phyloP scores from a whole-genome alignment of 2,797 vertebrate species.

The Chanos chanos region DNA sequence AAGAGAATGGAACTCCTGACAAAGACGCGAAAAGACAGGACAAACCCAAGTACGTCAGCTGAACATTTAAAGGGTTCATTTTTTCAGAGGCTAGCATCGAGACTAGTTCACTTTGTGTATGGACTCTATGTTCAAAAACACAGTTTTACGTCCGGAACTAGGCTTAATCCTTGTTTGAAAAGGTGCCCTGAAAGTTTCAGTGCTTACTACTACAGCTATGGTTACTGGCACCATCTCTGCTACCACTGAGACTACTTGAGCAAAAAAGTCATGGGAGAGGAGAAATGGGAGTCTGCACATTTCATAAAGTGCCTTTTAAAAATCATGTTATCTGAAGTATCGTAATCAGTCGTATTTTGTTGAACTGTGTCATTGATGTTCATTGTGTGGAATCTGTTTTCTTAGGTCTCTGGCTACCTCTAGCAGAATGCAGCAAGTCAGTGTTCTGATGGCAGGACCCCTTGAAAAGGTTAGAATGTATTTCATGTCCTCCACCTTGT shows the following conservation, averaged over 20 bases:
- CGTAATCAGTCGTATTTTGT: background rate
- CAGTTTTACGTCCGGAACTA: too few relatives aligned
- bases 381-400: slow-evolving; percentile 8
- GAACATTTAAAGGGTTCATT: too few relatives aligned
- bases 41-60: slow-evolving; percentile 71
- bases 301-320: too few relatives aligned
- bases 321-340: background rate
- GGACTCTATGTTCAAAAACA: background rate
- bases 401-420: slow-evolving; percentile 58
- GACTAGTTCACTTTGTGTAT: background rate
- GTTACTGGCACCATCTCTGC: too few relatives aligned
- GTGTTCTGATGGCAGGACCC: slow-evolving; percentile 71
- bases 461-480: slow-evolving; percentile 79
- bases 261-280: too few relatives aligned
- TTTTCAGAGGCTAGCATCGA: too few relatives aligned
- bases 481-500: slow-evolving; percentile 6
- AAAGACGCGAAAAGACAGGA: slow-evolving; percentile 74
- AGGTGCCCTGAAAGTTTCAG: background rate
- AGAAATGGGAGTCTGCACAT: too few relatives aligned
- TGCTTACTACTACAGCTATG: too few relatives aligned
- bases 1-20: slow-evolving; percentile 71
- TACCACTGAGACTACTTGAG: too few relatives aligned
- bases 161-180: background rate
- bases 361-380: background rate
- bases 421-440: slow-evolving; percentile 76